Evolutionary conservation across 2,888 invertebrate genomes (phyloP), one percentile per base, ranked within the genome.

Genomic region (Penaeus monodon): DNA sequence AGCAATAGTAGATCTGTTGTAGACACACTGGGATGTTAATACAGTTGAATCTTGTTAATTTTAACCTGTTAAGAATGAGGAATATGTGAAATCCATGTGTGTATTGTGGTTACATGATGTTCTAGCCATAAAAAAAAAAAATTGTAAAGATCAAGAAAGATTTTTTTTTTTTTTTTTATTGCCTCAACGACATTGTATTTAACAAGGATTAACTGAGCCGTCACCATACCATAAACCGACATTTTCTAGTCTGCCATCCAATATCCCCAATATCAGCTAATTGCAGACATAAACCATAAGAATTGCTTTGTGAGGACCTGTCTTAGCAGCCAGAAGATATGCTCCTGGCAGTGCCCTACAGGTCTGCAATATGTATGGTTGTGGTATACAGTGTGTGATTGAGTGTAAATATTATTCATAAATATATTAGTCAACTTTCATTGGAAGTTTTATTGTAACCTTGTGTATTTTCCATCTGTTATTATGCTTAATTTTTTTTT

Each of bases 351-450:
- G 85, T 85, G 85, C 85, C 81, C 81, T 73, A 79, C 66, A 84
- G 20, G 85, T 79, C 85, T 68, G 78, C 68, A 79, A 68, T 78
- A 70, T 70, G 79, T 79, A 79, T 85, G 85, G 85, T 79, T 80
- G 85, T 80, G 85, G 85, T 85, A 85, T 85, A 85, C 85, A 85
- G 85, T 79, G 85, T 85, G 68, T 85, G 85, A 85, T 79, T 70
- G 85, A 64, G 85, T 85, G 85, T 85, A 85, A 24, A 85, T 85
- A 85, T 79, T 85, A 85, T 79, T 73, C 79, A 85, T 79, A 85
- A 85, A 85, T 79, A 85, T 85, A 85, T 85, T 85, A 85, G 85
- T 78, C 85, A 85, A 85, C 79, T 85, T 85, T 85, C 81, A 33
- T 8, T 4, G 17, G 14, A 17, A 14, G 57, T 57, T 57, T 57